Percentiles rank a stretch among this genome's conserved stretches.
These are phyloP conservation scores for Gorsachius goisagi DNA, from an alignment of 2,113 vertebrate species.

Conservation along the genomic window DNA sequence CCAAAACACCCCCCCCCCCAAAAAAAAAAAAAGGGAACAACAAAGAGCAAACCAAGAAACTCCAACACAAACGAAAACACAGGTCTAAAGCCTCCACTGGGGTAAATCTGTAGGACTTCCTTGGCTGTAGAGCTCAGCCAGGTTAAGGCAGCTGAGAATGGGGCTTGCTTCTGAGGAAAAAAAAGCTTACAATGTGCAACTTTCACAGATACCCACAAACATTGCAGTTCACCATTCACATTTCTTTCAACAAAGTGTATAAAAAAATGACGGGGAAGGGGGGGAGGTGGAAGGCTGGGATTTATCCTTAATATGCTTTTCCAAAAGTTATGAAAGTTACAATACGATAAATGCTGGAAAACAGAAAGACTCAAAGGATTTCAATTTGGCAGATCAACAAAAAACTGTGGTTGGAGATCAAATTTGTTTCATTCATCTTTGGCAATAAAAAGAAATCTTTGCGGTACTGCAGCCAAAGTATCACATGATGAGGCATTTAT, in stretches of 20 bases:
- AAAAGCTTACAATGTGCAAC: conserved; percentile 33
- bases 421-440: conserved; percentile 72
- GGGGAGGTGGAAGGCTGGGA: not conserved
- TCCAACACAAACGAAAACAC: not conserved
- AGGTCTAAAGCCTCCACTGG: conserved; percentile 41
- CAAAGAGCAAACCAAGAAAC: not conserved
- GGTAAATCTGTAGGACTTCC: not conserved
- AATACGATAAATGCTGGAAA: conserved; percentile 51
- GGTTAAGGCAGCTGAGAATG: conserved; percentile 37
- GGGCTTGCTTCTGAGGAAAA: not conserved
- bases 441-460: conserved; percentile 71
- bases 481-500: conserved; percentile 39
- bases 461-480: conserved; percentile 70
- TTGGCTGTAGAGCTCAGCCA: not conserved
- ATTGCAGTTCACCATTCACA: conserved; percentile 61
- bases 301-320: not conserved
- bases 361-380: conserved; percentile 23
- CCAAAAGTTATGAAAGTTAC: conserved; percentile 35
- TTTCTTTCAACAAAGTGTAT: conserved; percentile 35
- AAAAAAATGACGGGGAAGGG: conserved; percentile 19
- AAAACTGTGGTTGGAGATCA: conserved; percentile 49
- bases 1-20: not conserved
- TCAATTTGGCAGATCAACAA: conserved; percentile 53
- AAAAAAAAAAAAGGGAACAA: not conserved
- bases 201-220: conserved; percentile 53